Evolutionary conservation across 2,113 vertebrate species (phyloP), one percentile per base, ranked within the genome.

Genomic region (Panthera leo): DNA sequence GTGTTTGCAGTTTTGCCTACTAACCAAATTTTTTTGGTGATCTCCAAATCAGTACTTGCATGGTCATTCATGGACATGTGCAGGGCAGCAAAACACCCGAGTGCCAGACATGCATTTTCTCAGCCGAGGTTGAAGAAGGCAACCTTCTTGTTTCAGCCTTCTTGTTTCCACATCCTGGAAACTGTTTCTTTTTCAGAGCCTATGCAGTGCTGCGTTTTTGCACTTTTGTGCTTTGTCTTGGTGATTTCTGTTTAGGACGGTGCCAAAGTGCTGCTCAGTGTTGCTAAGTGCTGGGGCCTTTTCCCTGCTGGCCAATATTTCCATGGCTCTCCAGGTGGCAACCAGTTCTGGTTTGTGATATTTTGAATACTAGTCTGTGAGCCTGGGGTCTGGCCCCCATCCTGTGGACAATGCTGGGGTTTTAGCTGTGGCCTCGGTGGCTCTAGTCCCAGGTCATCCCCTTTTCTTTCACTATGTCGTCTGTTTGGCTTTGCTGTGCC

Each of bases 61-160:
- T 4, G 70, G 70, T 39, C 36, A 7, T 45, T 7, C 23, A 18
- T 5, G 71, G 70, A 23, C 39, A 0, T 0, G 2, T 27, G 21
- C 7, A 15, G 86, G 5, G 86, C 53, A 7, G 31, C 14, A 0
- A 13, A 12, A 2, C 4, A 3, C 29, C 0, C 0, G 39, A 36
- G 73, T 1, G 36, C 36, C 2, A 0, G 70, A 0, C 27, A 1
- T 14, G 11, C 51, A 11, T 7, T 31, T 61, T 21, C 70, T 42
- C 70, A 4, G 86, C 86, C 0, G 18, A 23, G 53, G 53, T 0
- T n/a, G 55, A 31, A 0, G n/a, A 23, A 23, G 39, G 58, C 13
- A 3, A 15, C 2, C 0, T 58, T 21, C 55, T 58, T 21, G 55
- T 58, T 67, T 34, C 19, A 1, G 31, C 71, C 29, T 75, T 31